Percentiles rank a stretch among this genome's conserved stretches.
phyloP scores from a whole-genome alignment of 2,113 vertebrate genomes.

The Syrmaticus mikado region DNA sequence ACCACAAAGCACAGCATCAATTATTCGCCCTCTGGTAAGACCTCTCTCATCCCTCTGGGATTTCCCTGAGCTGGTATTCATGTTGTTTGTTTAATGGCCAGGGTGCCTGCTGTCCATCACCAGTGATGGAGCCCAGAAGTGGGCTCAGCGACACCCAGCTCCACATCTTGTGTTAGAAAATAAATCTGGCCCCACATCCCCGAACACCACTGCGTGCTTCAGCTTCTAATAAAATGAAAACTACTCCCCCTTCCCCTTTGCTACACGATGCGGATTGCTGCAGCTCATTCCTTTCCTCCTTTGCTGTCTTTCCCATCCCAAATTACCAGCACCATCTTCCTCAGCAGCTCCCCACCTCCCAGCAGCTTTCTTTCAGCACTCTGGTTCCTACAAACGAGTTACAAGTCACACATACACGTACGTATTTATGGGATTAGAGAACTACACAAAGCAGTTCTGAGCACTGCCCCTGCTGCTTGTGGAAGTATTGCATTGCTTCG shows the following conservation, averaged over 20 bases:
- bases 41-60: not conserved
- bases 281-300: not conserved
- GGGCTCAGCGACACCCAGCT: not conserved
- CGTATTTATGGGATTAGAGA: not conserved
- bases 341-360: not conserved
- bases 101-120: not conserved
- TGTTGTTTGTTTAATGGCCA: not conserved
- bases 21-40: not conserved
- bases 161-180: not conserved
- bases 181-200: fast-evolving
- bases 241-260: not conserved
- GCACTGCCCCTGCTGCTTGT: not conserved
- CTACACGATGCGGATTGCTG: fast-evolving
- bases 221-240: not conserved
- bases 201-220: not conserved
- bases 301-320: not conserved
- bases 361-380: not conserved
- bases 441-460: not conserved
- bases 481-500: not conserved
- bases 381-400: not conserved
- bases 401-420: not conserved
- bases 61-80: not conserved
- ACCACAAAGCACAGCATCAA: fast-evolving
- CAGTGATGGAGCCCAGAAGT: not conserved
- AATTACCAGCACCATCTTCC: not conserved